Base-by-base conservation (phyloP, 2,113 vertebrate species). In the Oceanodroma tethys region DNA sequence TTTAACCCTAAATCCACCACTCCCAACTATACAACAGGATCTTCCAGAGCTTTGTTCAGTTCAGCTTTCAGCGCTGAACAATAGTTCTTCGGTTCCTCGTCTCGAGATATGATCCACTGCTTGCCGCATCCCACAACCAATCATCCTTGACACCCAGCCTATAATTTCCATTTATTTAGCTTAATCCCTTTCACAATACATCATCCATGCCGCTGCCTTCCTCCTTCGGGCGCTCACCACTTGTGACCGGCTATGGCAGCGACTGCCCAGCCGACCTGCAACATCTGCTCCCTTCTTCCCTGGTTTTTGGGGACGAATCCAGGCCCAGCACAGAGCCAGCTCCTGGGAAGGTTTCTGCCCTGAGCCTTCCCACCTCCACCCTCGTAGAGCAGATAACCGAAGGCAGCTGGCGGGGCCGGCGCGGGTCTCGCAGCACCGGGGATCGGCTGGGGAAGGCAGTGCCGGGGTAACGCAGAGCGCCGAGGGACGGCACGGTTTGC, bases 371-470 rank as follows among this genome's bases (percentile, higher is more conserved):
- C 72, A 72, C 10, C n/a, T 84, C 55, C 16, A 34, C 42, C 38
- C 56, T n/a, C 4, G 1, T 52, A 27, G 56, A 16, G 65, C 26
- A 27, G 13, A 7, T 4, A 36, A 40, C 22, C 2, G 22, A 30
- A 53, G 45, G 40, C 42, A 30, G 47, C 26, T 16, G 43, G 45
- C 0, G 16, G 27, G 32, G 56, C 32, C 0, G 1, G 53, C 6
- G 13, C 5, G 9, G 14, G 56, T 29, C 40, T 52, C 20, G 1
- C 19, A 21, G 47, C 38, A 42, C 19, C 6, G 18, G 63, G 34
- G 42, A 59, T 58, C 9, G 3, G 47, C 1, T 36, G 50, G 52
- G 48, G 68, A 52, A 38, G 55, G 47, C n/a, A 30, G 36, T 0
- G 18, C 34, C 9, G n/a, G 21, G 43, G 45, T 10, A 67, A 52